Percentiles rank a stretch among this genome's conserved stretches.
phyloP scores from a whole-genome alignment of 1,140 invertebrate genomes.

The Cydia strobilella region DNA sequence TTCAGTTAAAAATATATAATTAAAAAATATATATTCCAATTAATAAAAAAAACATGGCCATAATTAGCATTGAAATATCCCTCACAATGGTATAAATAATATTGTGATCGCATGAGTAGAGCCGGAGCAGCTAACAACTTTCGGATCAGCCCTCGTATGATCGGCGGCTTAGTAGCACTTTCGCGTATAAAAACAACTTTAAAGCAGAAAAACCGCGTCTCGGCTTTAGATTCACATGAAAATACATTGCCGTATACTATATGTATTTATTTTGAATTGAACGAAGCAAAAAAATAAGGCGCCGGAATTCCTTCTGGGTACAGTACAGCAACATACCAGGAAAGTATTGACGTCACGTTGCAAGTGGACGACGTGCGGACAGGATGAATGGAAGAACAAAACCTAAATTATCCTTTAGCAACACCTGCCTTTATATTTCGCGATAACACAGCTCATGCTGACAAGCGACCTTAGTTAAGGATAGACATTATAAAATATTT shows the following conservation, averaged over 20 bases:
- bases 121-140: too few species aligned
- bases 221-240: too few species aligned
- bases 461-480: neutral
- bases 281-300: neutral
- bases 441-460: neutral
- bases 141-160: too few species aligned
- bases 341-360: neutral
- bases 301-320: neutral
- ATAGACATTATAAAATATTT: neutral
- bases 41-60: too few species aligned
- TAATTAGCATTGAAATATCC: too few species aligned
- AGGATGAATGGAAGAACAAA: neutral
- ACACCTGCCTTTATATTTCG: neutral
- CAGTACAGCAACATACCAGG: neutral
- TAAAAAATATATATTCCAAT: too few species aligned
- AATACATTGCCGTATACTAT: neutral
- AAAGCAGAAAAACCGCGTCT: too few species aligned
- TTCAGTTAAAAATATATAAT: too few species aligned
- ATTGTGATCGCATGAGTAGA: too few species aligned
- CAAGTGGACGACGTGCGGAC: neutral
- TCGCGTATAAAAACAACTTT: too few species aligned
- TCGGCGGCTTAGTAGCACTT: too few species aligned
- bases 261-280: neutral
- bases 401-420: neutral
- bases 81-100: too few species aligned